A percentile compares a stretch with the other conserved stretches of the same genome.
Conservation (phyloP, 1,140 invertebrate species). For the Drosophila lacertosa region DNA sequence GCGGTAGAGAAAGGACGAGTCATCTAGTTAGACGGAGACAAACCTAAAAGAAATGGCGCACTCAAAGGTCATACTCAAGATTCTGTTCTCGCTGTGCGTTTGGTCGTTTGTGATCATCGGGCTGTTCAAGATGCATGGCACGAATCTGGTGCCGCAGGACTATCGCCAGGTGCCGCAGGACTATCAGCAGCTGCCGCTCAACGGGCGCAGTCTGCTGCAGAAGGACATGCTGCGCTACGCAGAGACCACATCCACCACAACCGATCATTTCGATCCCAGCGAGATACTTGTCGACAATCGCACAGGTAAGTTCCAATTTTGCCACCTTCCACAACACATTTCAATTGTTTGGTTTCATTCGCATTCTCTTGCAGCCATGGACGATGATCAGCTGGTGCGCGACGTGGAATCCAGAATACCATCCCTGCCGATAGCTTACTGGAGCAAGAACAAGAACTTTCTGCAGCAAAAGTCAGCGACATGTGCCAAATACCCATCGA, state of each 20-base stretch:
- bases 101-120: slow-evolving; percentile 84
- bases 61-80: slow-evolving; percentile 81
- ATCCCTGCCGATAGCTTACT: slow-evolving; percentile 92
- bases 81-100: slow-evolving; percentile 81
- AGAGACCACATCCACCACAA: slow-evolving; percentile 82
- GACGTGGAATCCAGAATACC: slow-evolving; percentile 91
- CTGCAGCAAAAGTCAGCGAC: slow-evolving; percentile 88
- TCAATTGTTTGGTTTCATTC: not conserved
- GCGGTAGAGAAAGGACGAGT: not conserved
- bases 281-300: slow-evolving; percentile 83
- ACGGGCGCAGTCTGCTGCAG: slow-evolving; percentile 77
- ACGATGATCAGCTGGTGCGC: slow-evolving; percentile 90
- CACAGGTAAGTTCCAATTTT: slow-evolving; percentile 59
- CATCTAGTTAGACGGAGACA: not conserved
- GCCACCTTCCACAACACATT: too few relatives aligned
- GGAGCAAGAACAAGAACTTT: slow-evolving; percentile 90
- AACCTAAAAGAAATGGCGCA: slow-evolving; percentile 59
- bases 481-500: slow-evolving; percentile 92
- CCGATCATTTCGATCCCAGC: slow-evolving; percentile 79
- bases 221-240: slow-evolving; percentile 76
- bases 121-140: slow-evolving; percentile 82
- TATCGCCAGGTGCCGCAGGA: slow-evolving; percentile 72
- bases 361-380: slow-evolving; percentile 63
- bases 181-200: slow-evolving; percentile 71
- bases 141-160: slow-evolving; percentile 77